Conservation (phyloP, 2,797 vertebrate species). For the Tapera naevia region DNA sequence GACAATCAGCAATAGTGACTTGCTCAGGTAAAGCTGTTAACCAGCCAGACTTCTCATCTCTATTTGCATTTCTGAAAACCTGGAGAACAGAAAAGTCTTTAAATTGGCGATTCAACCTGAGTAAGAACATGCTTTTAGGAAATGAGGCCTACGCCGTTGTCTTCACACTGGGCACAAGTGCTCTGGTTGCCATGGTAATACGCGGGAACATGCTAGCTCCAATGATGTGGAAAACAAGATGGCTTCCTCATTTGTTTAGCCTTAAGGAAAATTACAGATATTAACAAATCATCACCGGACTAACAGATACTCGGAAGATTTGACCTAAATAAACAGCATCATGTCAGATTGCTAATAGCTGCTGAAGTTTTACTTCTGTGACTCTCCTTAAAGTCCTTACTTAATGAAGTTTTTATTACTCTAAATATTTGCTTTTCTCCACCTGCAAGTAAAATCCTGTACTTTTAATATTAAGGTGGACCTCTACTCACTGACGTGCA, state of each 20-base stretch:
- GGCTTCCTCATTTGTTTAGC: slow-evolving; percentile 76
- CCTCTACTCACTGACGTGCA: background rate
- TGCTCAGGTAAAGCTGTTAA: slow-evolving; percentile 62
- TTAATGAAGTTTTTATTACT: slow-evolving; percentile 39
- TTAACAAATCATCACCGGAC: slow-evolving; percentile 66
- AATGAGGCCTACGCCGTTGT: slow-evolving; percentile 71
- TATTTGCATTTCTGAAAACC: slow-evolving; percentile 64
- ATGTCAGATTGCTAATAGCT: slow-evolving; percentile 19
- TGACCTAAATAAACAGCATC: slow-evolving; percentile 48
- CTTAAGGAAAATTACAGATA: slow-evolving; percentile 77
- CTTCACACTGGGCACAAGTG: slow-evolving; percentile 62
- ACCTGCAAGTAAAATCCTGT: background rate
- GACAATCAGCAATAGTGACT: background rate
- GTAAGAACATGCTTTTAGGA: slow-evolving; percentile 72
- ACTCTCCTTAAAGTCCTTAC: background rate
- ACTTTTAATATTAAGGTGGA: background rate
- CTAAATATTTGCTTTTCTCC: slow-evolving; percentile 2
- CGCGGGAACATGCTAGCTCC: slow-evolving; percentile 63
- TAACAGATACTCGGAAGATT: slow-evolving; percentile 36
- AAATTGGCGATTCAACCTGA: slow-evolving; percentile 74
- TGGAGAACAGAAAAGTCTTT: slow-evolving; percentile 69
- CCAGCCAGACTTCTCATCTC: slow-evolving; percentile 27
- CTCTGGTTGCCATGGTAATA: slow-evolving; percentile 75
- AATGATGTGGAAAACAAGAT: slow-evolving; percentile 79
- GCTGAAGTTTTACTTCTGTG: slow-evolving; percentile 13